Conservation (phyloP, 2,888 invertebrate genomes). For the Hyposoter didymator region DNA sequence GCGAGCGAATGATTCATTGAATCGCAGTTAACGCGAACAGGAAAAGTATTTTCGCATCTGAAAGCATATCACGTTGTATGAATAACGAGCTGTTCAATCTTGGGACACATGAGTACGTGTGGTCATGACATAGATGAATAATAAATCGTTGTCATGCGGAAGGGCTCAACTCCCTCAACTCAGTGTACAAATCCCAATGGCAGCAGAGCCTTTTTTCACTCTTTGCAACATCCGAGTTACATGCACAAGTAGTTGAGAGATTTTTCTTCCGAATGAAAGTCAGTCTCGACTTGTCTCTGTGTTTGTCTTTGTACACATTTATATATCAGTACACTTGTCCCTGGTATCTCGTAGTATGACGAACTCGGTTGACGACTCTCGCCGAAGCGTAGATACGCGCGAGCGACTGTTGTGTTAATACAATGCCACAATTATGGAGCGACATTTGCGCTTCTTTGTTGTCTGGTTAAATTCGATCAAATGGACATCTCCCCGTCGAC, state of each 20-base stretch:
- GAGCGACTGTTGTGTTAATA: constrained; percentile 72
- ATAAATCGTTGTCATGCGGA: background rate
- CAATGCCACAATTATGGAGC: constrained; percentile 73
- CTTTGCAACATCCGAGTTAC: background rate
- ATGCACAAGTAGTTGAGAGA: background rate
- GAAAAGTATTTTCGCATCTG: constrained; percentile 24
- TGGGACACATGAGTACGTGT: constrained; percentile 1
- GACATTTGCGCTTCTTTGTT: constrained; percentile 72
- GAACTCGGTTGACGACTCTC: background rate
- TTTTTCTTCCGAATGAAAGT: background rate
- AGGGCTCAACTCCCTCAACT: background rate
- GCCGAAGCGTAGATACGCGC: constrained; percentile 74
- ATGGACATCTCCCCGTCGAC: constrained; percentile 50
- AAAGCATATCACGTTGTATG: constrained; percentile 24
- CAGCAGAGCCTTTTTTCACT: background rate
- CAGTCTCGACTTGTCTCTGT: background rate
- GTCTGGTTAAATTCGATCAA: constrained; percentile 75
- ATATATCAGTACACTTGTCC: constrained; percentile 22
- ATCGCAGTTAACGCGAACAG: background rate
- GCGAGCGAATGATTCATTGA: background rate
- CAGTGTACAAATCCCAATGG: background rate
- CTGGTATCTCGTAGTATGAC: constrained; percentile 16
- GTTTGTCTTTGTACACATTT: constrained; percentile 10
- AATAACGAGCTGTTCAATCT: constrained; percentile 26
- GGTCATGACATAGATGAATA: background rate